Percentiles rank a stretch among this genome's conserved stretches.
Conservation (phyloP, 2,888 invertebrate species). For the Erebia aethiops region DNA sequence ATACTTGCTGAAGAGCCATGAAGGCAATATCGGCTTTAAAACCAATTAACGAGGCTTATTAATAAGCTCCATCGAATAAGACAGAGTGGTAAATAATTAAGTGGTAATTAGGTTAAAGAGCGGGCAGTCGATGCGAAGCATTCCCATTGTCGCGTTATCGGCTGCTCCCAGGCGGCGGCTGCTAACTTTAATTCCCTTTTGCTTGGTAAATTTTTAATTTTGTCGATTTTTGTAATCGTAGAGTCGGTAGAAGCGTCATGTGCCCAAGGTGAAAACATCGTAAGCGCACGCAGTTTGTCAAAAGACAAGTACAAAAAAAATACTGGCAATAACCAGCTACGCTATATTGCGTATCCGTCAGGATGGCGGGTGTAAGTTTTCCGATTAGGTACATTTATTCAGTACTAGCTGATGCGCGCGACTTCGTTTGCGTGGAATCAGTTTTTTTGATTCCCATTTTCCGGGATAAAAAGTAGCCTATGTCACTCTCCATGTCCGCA, state of each 20-base stretch:
- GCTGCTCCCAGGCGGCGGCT: slow-evolving; percentile 60
- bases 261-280: neutral
- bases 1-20: no score
- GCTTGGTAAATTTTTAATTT: slow-evolving; percentile 73
- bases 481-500: no score
- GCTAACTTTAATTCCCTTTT: slow-evolving; percentile 76
- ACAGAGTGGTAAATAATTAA: slow-evolving; percentile 53
- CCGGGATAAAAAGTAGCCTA: no score
- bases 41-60: neutral
- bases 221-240: slow-evolving; percentile 48
- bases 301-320: no score
- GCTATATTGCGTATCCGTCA: no score
- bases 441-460: no score
- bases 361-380: no score
- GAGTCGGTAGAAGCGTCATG: neutral
- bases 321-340: no score
- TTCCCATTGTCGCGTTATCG: slow-evolving; percentile 78
- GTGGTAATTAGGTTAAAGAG: slow-evolving; percentile 62
- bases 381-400: no score
- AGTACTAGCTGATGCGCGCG: no score
- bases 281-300: neutral
- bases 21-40: no score
- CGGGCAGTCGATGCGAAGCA: slow-evolving; percentile 67
- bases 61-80: slow-evolving; percentile 36
- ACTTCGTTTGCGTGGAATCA: no score